Percentiles rank a stretch among this genome's conserved stretches.
phyloP scores from a whole-genome alignment of 2,888 invertebrate species.

The Lycocerus yunnanus region DNA sequence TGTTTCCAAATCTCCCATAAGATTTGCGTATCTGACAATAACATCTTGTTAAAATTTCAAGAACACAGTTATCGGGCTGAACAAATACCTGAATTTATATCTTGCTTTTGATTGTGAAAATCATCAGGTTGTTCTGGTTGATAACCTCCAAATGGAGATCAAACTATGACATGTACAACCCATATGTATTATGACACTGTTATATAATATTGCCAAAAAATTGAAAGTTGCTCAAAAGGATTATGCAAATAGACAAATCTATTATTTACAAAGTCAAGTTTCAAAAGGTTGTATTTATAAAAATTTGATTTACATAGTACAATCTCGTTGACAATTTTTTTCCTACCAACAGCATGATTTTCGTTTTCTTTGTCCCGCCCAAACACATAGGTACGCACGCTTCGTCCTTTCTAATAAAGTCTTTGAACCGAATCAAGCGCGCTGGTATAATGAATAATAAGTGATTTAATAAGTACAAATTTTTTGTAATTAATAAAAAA shows the following conservation, averaged over 20 bases:
- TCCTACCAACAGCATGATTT: not conserved
- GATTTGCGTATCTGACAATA: too few relatives aligned
- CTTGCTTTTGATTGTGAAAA: too few relatives aligned
- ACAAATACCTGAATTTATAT: not conserved
- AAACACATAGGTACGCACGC: not conserved
- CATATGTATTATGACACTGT: not conserved
- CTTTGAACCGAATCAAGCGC: not conserved
- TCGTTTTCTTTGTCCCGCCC: not conserved
- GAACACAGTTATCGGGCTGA: too few relatives aligned
- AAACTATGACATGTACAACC: not conserved
- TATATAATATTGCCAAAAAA: not conserved
- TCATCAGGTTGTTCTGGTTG: not conserved
- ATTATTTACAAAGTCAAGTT: not conserved
- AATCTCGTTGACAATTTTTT: not conserved
- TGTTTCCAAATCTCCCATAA: too few relatives aligned
- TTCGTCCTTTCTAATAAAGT: not conserved
- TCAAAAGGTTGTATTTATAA: not conserved
- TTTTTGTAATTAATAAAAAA: not conserved
- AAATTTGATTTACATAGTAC: not conserved
- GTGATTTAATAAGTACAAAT: not conserved
- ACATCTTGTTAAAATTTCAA: too few relatives aligned
- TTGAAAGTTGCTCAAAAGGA: not conserved
- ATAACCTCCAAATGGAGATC: not conserved
- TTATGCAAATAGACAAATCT: not conserved
- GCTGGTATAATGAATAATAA: not conserved